Evolutionary conservation across 2,888 invertebrate species (phyloP).

Genomic region (Tenthredo notha): DNA sequence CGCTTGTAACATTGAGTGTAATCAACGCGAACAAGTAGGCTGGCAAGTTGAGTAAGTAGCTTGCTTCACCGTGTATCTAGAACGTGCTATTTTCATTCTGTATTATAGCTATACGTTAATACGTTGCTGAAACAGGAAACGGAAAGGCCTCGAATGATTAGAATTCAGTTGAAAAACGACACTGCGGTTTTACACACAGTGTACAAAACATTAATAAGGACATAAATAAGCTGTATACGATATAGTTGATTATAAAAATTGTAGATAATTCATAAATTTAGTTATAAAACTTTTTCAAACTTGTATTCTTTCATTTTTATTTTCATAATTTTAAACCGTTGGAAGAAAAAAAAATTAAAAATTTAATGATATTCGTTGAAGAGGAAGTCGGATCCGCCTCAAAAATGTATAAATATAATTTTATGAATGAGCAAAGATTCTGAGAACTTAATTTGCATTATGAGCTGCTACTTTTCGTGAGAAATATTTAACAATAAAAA

Average conservation of each 20-base stretch:
- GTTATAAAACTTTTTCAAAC: not conserved
- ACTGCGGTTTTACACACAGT: not conserved
- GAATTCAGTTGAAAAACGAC: not conserved
- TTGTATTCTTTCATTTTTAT: not conserved
- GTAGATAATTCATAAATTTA: not conserved
- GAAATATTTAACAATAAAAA: conserved; percentile 14
- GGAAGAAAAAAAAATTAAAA: too few species aligned
- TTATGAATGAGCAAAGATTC: conserved; percentile 48
- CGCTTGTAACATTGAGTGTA: conserved; percentile 28
- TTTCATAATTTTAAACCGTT: not conserved
- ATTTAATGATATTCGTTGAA: conserved; percentile 33
- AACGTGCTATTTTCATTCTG: conserved; percentile 12
- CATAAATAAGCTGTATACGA: not conserved
- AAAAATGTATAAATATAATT: conserved; percentile 44
- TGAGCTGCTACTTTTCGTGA: not conserved
- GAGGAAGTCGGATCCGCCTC: conserved; percentile 17
- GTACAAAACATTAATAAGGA: not conserved
- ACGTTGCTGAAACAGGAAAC: conserved; percentile 10
- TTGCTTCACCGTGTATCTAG: conserved; percentile 3
- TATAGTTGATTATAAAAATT: not conserved
- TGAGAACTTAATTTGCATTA: conserved; percentile 24
- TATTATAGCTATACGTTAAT: not conserved
- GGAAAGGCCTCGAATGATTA: conserved; percentile 9
- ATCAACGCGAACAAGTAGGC: conserved; percentile 38
- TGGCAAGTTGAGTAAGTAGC: conserved; percentile 30